Percentiles rank a stretch among this genome's conserved stretches.
Evolutionary conservation across 2,888 invertebrate genomes (phyloP).

Genomic region (Scelioninae gen. 1): DNA sequence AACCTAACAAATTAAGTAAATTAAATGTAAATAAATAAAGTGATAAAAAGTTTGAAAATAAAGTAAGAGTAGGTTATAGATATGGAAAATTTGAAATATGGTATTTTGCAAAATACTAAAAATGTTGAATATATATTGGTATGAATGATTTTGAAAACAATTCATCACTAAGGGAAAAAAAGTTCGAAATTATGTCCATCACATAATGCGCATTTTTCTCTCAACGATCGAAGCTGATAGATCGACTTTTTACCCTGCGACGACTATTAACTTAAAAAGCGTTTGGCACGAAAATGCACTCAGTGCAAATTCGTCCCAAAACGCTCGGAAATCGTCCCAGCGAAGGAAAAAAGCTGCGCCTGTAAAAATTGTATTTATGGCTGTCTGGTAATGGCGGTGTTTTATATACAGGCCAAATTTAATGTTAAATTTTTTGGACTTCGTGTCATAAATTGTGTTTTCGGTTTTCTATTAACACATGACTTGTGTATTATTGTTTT

Average conservation of each 20-base stretch:
- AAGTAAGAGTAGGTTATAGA: no score
- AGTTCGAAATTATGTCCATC: conserved; percentile 35
- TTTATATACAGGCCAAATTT: conserved; percentile 19
- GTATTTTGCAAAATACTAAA: no score
- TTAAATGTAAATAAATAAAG: no score
- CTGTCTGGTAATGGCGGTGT: conserved; percentile 29
- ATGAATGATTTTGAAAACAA: no score
- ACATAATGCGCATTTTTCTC: conserved; percentile 41
- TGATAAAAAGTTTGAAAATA: no score
- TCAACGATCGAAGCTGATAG: conserved; percentile 49
- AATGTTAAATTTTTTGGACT: background rate
- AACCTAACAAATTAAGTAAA: no score
- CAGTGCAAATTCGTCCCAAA: conserved; percentile 60
- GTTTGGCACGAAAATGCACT: conserved; percentile 65
- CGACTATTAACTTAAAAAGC: conserved; percentile 59
- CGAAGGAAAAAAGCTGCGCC: conserved; percentile 40
- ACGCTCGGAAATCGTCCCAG: conserved; percentile 49
- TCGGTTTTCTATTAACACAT: background rate
- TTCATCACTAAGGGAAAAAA: no score
- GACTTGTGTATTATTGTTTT: no score
- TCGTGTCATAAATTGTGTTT: background rate
- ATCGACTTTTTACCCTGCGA: conserved; percentile 49
- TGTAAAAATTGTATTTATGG: conserved; percentile 54
- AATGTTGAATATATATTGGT: no score
- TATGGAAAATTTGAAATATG: no score